Evolutionary conservation across 1,140 invertebrate species (phyloP), one percentile per base, ranked within the genome.

Genomic region (Pseudomyrmex dendroicus): DNA sequence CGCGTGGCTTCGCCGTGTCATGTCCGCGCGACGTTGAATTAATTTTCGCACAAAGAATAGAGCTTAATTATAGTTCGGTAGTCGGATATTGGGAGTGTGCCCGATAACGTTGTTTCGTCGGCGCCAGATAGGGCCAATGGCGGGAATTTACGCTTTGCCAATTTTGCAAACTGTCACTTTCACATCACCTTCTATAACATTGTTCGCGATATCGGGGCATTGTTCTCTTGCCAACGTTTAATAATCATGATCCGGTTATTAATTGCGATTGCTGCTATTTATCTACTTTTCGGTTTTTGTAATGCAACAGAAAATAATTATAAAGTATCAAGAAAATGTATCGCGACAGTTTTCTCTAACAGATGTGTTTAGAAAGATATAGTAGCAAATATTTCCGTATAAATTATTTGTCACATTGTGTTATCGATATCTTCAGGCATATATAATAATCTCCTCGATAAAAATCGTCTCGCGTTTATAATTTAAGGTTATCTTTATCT

Each of bases 81-180:
- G 78, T 76, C 80, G 63, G 88, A 46, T 89, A 86, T 89, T 89
- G 87, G 87, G 86, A 82, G 64, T 77, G 84, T 89, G 88, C 87
- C 87, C 88, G 89, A 88, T 89, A 89, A 89, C 87, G 87, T 82
- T 88, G 88, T 89, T 89, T 86, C 68, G 83, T 52, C 57, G 63
- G 54, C 56, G 46, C 44, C 48, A 52, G 61, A 70, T 73, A 73
- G 56, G 63, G 73, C 61, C 73, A 83, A 57, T 74, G 73, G 77
- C 13, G 78, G 64, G 83, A 83, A 89, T 88, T 88, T 88, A 89
- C 85, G 87, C 73, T 83, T 88, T 88, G 73, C 78, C 86, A 86
- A 89, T 89, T 89, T 89, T 88, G 83, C 84, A 74, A 88, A 89
- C 83, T 88, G 86, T 84, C 87, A 89, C 76, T 85, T 88, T 82